Percentiles rank a stretch among this genome's conserved stretches.
Conservation (phyloP, 2,888 invertebrate species). For the Sesamia inferens region DNA sequence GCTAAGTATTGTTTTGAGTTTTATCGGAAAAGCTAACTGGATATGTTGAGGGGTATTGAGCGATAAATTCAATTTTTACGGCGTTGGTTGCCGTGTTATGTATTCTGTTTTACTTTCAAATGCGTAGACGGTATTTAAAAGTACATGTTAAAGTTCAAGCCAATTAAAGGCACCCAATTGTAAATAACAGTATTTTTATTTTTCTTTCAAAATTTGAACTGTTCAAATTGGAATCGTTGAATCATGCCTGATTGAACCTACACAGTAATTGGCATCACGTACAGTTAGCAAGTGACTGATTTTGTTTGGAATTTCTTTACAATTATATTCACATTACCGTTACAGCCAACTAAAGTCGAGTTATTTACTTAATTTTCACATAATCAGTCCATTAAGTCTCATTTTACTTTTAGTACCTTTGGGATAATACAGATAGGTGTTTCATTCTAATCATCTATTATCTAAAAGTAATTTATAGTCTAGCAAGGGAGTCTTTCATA, state of each 20-base stretch:
- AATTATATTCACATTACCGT: too few relatives aligned
- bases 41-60: background rate
- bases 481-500: too few relatives aligned
- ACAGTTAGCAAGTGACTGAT: background rate
- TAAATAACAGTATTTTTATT: background rate
- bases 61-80: conserved; percentile 9
- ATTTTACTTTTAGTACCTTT: too few relatives aligned
- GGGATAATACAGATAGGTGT: too few relatives aligned
- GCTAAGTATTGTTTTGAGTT: conserved; percentile 6
- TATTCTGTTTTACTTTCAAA: background rate
- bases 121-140: background rate
- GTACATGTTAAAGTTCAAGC: background rate
- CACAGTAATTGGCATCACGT: background rate
- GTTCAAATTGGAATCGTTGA: background rate
- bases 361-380: too few relatives aligned
- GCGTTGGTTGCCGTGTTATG: background rate
- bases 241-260: background rate
- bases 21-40: background rate
- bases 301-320: background rate
- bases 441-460: too few relatives aligned
- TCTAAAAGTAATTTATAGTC: too few relatives aligned
- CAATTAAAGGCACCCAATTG: background rate
- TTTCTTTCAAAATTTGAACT: background rate
- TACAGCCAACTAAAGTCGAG: too few relatives aligned
- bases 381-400: too few relatives aligned